Evolutionary conservation across 1,140 invertebrate species (phyloP).

Genomic region (Phortica variegata): DNA sequence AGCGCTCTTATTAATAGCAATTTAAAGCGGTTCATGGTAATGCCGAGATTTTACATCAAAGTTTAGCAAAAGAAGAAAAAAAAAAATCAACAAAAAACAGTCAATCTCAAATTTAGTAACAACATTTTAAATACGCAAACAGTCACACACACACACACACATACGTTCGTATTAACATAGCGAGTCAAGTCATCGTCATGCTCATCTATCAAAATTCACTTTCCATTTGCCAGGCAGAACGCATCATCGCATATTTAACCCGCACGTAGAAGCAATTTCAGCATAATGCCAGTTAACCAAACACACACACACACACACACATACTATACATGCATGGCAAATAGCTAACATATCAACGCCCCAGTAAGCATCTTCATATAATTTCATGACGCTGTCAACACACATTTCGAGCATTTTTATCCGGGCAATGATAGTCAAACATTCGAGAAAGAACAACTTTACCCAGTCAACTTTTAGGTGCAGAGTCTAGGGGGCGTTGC

Average conservation of each 20-base stretch:
- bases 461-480: no score
- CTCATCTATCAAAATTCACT: constrained; percentile 49
- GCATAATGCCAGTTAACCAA: constrained; percentile 35
- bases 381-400: constrained; percentile 46
- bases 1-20: no score
- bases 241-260: constrained; percentile 35
- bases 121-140: constrained; percentile 24
- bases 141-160: constrained; percentile 3
- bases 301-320: constrained; percentile 7
- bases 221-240: constrained; percentile 19
- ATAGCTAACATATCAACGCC: constrained; percentile 42
- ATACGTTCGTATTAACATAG: constrained; percentile 21
- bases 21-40: no score
- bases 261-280: constrained; percentile 47
- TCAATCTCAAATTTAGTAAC: no score
- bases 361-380: constrained; percentile 52
- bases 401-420: no score
- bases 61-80: no score
- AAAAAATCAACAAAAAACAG: no score
- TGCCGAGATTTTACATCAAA: no score
- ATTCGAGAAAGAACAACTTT: no score
- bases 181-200: neutral
- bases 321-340: no score
- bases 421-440: no score
- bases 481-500: no score